Conservation (phyloP, 2,797 vertebrate genomes). For the Enoplosus armatus region DNA sequence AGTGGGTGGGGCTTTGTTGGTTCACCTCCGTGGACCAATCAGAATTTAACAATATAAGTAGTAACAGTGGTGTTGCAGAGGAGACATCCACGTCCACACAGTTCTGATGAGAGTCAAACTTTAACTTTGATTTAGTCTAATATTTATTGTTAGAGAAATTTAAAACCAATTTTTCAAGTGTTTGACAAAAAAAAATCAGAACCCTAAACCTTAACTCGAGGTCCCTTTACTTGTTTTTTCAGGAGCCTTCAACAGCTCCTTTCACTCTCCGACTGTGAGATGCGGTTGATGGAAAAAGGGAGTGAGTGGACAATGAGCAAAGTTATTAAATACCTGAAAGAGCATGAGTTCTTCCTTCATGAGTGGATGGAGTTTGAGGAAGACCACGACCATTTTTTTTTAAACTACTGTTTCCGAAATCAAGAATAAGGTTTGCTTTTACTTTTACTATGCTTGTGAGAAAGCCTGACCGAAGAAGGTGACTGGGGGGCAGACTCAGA, state of each 20-base stretch:
- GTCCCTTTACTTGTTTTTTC: background rate
- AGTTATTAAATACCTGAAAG: background rate
- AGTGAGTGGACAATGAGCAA: background rate
- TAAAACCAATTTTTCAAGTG: background rate
- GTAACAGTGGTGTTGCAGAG: background rate
- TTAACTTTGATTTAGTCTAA: background rate
- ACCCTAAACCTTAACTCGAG: background rate
- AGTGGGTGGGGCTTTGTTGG: no score
- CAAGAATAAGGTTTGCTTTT: background rate
- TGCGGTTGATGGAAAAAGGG: background rate
- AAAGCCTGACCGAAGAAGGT: background rate
- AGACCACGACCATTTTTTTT: background rate
- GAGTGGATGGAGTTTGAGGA: background rate
- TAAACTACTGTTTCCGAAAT: background rate
- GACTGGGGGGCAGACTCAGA: background rate
- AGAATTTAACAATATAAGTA: background rate
- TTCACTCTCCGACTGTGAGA: background rate
- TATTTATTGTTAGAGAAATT: background rate
- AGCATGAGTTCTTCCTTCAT: background rate
- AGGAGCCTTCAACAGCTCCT: background rate
- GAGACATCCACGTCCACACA: background rate
- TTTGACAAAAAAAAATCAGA: background rate
- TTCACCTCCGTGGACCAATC: background rate
- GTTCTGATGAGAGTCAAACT: background rate
- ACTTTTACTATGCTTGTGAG: background rate